Conservation (phyloP, 2,888 invertebrate genomes). For the Cantharis rustica region DNA sequence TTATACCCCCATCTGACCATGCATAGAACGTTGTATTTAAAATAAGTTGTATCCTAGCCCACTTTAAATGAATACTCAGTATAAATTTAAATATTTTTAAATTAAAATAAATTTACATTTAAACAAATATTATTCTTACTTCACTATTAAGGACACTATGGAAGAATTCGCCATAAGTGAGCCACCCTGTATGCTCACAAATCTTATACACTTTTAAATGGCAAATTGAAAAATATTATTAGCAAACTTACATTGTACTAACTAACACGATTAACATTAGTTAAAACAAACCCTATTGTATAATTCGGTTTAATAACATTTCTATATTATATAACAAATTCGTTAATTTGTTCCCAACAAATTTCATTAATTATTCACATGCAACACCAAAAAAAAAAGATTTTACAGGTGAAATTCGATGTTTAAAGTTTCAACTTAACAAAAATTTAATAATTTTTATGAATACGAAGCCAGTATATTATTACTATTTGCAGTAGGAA, state of each 20-base stretch:
- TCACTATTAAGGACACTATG: not conserved
- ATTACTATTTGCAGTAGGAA: slow-evolving; percentile 59
- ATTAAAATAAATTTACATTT: not conserved
- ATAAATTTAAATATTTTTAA: too few relatives aligned
- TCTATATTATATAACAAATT: not conserved
- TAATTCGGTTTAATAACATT: not conserved
- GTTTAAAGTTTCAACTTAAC: not conserved
- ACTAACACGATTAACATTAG: not conserved
- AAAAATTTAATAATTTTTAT: slow-evolving; percentile 11
- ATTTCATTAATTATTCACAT: not conserved
- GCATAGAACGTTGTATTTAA: not conserved
- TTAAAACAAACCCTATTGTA: not conserved
- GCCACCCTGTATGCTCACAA: not conserved
- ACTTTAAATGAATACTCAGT: not conserved
- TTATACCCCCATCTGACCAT: too few relatives aligned
- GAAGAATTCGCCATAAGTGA: not conserved
- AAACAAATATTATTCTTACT: not conserved
- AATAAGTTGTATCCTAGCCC: not conserved
- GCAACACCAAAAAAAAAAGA: not conserved
- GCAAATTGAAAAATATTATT: not conserved
- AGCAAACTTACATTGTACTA: not conserved
- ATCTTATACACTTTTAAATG: not conserved
- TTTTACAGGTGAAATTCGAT: not conserved
- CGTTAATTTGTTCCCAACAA: slow-evolving; percentile 25
- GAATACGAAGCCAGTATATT: slow-evolving; percentile 25